Conservation (phyloP, 2,113 vertebrate species). For the Dicerorhinus sumatrensis region DNA sequence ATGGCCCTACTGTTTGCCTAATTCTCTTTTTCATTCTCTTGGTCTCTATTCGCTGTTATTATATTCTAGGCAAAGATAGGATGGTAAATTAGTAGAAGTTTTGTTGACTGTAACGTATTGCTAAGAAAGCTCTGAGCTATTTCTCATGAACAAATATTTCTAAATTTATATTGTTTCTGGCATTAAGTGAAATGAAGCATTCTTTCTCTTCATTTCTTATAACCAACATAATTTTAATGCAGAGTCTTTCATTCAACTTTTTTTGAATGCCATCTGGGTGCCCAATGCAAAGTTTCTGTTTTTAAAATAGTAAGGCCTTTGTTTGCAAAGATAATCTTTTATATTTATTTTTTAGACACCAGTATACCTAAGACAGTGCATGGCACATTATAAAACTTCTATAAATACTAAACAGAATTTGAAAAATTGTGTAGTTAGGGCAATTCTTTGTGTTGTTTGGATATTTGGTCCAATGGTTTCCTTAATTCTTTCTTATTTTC, state of each 20-base stretch:
- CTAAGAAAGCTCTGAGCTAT: constrained; percentile 15
- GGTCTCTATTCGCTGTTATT: not conserved
- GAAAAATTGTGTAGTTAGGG: not conserved
- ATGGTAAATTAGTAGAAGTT: constrained; percentile 48
- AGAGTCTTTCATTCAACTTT: not conserved
- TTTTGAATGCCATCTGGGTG: not conserved
- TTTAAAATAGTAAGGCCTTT: constrained; percentile 22
- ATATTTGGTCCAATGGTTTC: not conserved
- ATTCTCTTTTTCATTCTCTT: not conserved
- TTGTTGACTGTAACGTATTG: not conserved
- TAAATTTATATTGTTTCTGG: constrained; percentile 12
- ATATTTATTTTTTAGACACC: not conserved
- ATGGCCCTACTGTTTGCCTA: not conserved
- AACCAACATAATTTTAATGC: not conserved
- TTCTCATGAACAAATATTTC: constrained; percentile 31
- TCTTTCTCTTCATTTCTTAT: not conserved
- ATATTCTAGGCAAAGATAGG: not conserved
- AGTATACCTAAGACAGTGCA: not conserved
- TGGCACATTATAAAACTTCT: not conserved
- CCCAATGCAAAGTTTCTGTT: constrained; percentile 13
- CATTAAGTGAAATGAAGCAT: not conserved
- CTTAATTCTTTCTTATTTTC: not conserved
- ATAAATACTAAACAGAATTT: not conserved
- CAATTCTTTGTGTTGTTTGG: constrained; percentile 7
- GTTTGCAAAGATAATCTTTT: constrained; percentile 28